phyloP scores from a whole-genome alignment of 2,888 invertebrate genomes.

The Sthenelais limicola region DNA sequence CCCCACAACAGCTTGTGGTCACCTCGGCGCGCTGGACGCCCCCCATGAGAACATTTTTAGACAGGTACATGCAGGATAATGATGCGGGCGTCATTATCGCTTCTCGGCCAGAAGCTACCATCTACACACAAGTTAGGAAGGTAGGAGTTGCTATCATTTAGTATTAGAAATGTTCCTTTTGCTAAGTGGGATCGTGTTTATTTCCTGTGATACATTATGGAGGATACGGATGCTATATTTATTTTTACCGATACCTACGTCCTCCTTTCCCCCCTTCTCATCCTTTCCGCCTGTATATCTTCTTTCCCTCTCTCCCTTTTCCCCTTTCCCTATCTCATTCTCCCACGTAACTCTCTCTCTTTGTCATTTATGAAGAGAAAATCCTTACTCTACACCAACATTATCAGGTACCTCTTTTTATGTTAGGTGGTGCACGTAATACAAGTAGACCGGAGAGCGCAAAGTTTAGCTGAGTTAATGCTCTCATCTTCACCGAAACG shows the following conservation, averaged over 20 bases:
- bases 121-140: conserved; percentile 76
- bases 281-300: too few species aligned
- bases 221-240: too few species aligned
- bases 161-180: not conserved
- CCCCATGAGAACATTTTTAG: conserved; percentile 76
- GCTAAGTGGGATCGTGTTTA: not conserved
- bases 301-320: too few species aligned
- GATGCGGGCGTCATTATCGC: conserved; percentile 81
- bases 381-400: too few species aligned
- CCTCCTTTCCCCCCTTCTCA: too few species aligned
- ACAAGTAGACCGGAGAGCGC: conserved; percentile 4
- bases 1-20: conserved; percentile 63
- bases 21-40: conserved; percentile 78
- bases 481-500: not conserved
- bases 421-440: conserved; percentile 20
- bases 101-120: conserved; percentile 82
- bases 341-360: too few species aligned
- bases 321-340: too few species aligned
- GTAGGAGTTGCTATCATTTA: conserved; percentile 45
- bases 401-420: not conserved
- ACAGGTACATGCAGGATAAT: conserved; percentile 75
- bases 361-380: too few species aligned
- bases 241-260: too few species aligned
- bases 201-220: too few species aligned
- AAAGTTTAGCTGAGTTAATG: not conserved